Evolutionary conservation across 2,113 vertebrate genomes (phyloP).

Genomic region (Dendrocopos noguchii): DNA sequence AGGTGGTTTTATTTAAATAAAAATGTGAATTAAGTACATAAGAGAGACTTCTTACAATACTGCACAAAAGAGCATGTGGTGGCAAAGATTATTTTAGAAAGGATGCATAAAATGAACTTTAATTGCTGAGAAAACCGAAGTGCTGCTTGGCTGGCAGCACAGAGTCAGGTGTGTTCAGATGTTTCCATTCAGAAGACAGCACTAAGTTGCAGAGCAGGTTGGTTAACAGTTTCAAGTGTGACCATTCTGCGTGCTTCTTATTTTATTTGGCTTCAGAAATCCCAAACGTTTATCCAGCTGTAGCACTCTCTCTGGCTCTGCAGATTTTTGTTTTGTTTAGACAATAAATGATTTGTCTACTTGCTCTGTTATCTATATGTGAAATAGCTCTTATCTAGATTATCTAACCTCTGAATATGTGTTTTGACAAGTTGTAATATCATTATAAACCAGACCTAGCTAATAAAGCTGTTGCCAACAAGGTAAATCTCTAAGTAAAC

Average conservation of each 20-base stretch:
- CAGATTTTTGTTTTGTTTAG: not conserved
- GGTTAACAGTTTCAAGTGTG: not conserved
- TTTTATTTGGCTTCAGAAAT: not conserved
- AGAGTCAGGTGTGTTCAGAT: not conserved
- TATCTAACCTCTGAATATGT: not conserved
- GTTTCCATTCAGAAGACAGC: not conserved
- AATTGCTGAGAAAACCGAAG: not conserved
- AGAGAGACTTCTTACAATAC: not conserved
- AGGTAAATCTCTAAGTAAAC: not conserved
- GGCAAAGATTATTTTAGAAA: not conserved
- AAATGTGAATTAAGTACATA: not conserved
- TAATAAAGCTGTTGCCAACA: not conserved
- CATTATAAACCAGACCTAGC: not conserved
- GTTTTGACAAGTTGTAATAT: not conserved
- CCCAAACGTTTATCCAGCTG: not conserved
- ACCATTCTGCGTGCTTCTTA: not conserved
- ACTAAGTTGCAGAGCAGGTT: slow-evolving; percentile 22
- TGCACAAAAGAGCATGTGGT: not conserved
- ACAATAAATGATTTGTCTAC: not conserved
- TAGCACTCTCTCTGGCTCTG: not conserved
- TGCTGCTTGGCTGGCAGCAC: not conserved
- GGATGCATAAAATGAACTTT: not conserved
- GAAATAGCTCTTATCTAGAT: not conserved
- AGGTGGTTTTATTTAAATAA: not conserved
- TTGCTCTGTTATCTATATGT: not conserved